Evolutionary conservation across 2,888 invertebrate genomes (phyloP), one percentile per base, ranked within the genome.

Genomic region (Drosophila pseudotakahashii): DNA sequence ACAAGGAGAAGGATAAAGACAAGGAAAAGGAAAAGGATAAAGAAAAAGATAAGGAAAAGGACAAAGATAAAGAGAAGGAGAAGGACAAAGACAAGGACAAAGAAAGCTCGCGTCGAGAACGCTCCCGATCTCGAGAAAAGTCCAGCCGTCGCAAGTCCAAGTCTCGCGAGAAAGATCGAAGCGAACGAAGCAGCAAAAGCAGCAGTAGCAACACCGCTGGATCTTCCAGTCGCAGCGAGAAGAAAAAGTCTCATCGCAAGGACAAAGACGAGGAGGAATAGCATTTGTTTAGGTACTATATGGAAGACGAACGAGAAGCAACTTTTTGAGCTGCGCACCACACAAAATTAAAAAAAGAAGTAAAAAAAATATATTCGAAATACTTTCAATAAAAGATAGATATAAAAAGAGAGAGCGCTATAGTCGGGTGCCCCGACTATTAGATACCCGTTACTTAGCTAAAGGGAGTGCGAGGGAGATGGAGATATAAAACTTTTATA

Each of bases 231-330:
- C 85, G 90, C 45, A 92, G 93, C 70, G 94, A 94, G 55, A 95
- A 95, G 92, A 95, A 95, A 93, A 94, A 94, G 90, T 93, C 94
- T 14, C 95, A 96, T 86, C 95, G 96, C 41, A 95, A 96, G 78
- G 95, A 95, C 48, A 95, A 95, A 75, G 96, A 96, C 70, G 96
- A 96, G 41, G 95, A 95, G 51, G 95, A 95, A 92, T 95, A 93
- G 78, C 82, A 85, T 68, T 79, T 81, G 67, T 54, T 71, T 61
- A 75, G 88, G 32, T 78, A 81, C 68, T 87, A 78, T 45, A 68
- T 76, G 71, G 74, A 81, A 73, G 69, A 76, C 47, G 66, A 82
- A 9, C 59, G 10, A n/a, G 13, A 72, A 44, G 42, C 47, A 26
- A 62, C 64, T 67, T 26, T 52, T 54, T 81, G 57, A 78, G 62